Evolutionary conservation across 2,888 invertebrate species (phyloP).

Genomic region (Caenorhabditis auriculariae): DNA sequence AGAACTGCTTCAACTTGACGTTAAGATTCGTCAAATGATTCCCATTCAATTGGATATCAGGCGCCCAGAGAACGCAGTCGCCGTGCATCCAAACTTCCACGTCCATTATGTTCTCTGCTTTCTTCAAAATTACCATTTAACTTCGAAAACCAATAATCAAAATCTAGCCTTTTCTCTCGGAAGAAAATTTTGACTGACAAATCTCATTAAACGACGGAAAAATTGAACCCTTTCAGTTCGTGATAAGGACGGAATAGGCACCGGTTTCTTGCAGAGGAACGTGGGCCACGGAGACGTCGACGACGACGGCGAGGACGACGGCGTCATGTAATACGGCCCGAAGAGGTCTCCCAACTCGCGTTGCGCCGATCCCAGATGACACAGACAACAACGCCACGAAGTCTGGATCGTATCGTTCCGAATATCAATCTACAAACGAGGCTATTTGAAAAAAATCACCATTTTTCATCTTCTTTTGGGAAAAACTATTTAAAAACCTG

Average conservation of each 20-base stretch:
- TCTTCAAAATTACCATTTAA: conserved; percentile 3
- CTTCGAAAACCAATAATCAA: background rate
- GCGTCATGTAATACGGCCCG: conserved; percentile 35
- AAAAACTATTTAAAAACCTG: too few relatives aligned
- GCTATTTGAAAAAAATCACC: too few relatives aligned
- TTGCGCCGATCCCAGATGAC: conserved; percentile 11
- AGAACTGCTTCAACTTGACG: conserved; percentile 24
- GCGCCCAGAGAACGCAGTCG: conserved; percentile 38
- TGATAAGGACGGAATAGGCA: conserved; percentile 2
- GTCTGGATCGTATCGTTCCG: conserved; percentile 16
- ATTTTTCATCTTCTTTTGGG: too few relatives aligned
- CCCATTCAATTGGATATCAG: conserved; percentile 29
- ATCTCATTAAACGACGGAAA: background rate
- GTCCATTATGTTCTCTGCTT: conserved; percentile 2
- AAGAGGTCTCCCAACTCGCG: conserved; percentile 29
- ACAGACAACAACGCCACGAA: conserved; percentile 25
- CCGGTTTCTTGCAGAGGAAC: conserved; percentile 31
- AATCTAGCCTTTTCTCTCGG: too few relatives aligned
- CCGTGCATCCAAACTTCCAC: conserved; percentile 42
- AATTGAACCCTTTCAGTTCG: background rate
- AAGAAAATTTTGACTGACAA: too few relatives aligned
- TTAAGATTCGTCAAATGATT: conserved; percentile 28
- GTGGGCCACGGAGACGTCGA: conserved; percentile 26
- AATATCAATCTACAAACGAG: too few relatives aligned
- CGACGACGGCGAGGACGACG: conserved; percentile 7